Conservation (phyloP, 2,113 vertebrate genomes). For the Lota lota region DNA sequence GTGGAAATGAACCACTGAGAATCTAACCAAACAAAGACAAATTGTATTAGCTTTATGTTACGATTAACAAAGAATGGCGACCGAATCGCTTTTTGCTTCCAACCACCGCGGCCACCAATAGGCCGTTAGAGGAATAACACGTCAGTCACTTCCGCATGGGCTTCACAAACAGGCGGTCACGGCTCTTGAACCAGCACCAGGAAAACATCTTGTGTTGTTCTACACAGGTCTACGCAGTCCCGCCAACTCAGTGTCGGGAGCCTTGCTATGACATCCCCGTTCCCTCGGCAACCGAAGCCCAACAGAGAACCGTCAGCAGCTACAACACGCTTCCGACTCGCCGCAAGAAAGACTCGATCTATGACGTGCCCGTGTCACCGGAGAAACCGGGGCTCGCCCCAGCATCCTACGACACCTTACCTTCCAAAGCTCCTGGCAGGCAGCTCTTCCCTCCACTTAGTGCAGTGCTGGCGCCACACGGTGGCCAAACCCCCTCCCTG, state of each 20-base stretch:
- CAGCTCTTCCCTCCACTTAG: slow-evolving; percentile 41
- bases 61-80: no score
- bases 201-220: slow-evolving; percentile 1
- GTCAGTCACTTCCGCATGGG: no score
- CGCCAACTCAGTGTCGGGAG: slow-evolving; percentile 62
- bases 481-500: slow-evolving; percentile 9
- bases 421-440: slow-evolving; percentile 27
- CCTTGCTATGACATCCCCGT: slow-evolving; percentile 60
- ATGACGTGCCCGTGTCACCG: slow-evolving; percentile 76
- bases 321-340: slow-evolving; percentile 76
- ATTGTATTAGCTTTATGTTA: no score
- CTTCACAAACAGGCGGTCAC: no score
- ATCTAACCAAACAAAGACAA: no score
- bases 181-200: background rate
- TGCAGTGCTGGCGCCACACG: slow-evolving; percentile 1
- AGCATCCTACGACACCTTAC: slow-evolving; percentile 31
- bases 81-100: no score
- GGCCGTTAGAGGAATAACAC: no score
- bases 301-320: slow-evolving; percentile 34
- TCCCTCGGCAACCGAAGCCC: slow-evolving; percentile 36
- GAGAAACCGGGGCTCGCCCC: slow-evolving; percentile 48
- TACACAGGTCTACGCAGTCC: slow-evolving; percentile 74
- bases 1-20: no score
- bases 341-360: slow-evolving; percentile 83
- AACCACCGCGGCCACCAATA: no score